Conservation (phyloP, 2,888 invertebrate species). For the Coleophora flavipennella region DNA sequence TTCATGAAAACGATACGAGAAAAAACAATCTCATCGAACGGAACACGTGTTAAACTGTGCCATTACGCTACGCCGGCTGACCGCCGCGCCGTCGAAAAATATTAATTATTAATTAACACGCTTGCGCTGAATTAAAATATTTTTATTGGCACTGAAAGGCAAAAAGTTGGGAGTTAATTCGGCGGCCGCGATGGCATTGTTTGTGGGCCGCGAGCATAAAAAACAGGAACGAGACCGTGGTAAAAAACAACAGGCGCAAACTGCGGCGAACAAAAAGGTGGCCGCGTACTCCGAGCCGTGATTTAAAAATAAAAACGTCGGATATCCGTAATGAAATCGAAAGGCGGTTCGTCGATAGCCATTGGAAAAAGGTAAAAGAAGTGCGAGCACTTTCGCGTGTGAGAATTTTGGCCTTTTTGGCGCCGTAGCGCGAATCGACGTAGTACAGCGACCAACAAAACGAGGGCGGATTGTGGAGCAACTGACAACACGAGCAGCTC, state of each 20-base stretch:
- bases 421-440: conserved; percentile 26
- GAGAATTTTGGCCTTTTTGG: conserved; percentile 65
- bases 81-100: conserved; percentile 53
- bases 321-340: conserved; percentile 73
- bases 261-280: conserved; percentile 51
- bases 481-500: too few species aligned
- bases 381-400: conserved; percentile 63
- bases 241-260: conserved; percentile 59
- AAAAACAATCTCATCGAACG: conserved; percentile 66
- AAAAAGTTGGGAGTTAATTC: conserved; percentile 68
- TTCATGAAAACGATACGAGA: conserved; percentile 65
- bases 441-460: conserved; percentile 21
- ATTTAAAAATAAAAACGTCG: conserved; percentile 69
- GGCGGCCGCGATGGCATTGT: conserved; percentile 66
- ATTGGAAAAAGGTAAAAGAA: conserved; percentile 69
- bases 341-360: conserved; percentile 72
- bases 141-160: conserved; percentile 68
- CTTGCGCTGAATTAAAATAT: conserved; percentile 65
- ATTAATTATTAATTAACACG: conserved; percentile 71
- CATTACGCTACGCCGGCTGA: conserved; percentile 47
- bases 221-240: conserved; percentile 52
- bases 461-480: too few species aligned
- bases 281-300: conserved; percentile 58
- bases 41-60: conserved; percentile 63
- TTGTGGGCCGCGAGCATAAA: conserved; percentile 65